Conservation (phyloP, 2,113 vertebrate genomes). For the Podarcis muralis region DNA sequence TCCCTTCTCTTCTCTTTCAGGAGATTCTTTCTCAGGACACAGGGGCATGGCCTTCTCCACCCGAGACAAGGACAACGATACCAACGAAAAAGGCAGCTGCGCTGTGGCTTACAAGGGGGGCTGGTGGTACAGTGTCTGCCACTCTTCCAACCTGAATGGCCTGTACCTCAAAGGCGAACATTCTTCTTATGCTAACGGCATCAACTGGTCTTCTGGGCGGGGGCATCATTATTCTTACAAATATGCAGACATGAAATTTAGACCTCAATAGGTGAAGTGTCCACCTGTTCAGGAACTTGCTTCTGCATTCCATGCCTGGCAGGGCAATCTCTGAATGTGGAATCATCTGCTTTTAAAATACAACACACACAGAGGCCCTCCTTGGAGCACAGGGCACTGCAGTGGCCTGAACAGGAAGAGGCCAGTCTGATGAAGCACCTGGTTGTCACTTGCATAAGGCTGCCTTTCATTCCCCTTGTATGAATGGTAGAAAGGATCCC, state of each 20-base stretch:
- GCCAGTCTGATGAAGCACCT: not conserved
- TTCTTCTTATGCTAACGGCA: conserved; percentile 29
- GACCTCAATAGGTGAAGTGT: conserved; percentile 13
- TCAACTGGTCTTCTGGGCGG: conserved; percentile 27
- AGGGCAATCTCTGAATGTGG: not conserved
- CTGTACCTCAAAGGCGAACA: conserved; percentile 60
- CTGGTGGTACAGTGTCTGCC: conserved; percentile 84
- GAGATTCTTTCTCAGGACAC: conserved; percentile 79
- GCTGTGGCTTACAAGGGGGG: conserved; percentile 77
- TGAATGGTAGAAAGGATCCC: too few relatives aligned
- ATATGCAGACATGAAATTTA: conserved; percentile 44
- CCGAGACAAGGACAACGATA: conserved; percentile 67
- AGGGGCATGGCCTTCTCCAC: conserved; percentile 73
- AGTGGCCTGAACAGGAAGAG: not conserved
- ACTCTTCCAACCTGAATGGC: conserved; percentile 82
- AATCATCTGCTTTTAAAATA: not conserved
- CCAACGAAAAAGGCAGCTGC: conserved; percentile 71
- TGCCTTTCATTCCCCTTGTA: not conserved
- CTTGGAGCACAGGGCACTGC: not conserved
- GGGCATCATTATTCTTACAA: conserved; percentile 43
- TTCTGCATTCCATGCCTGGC: not conserved
- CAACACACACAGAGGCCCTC: too few relatives aligned
- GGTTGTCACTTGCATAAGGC: not conserved
- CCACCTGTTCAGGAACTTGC: not conserved
- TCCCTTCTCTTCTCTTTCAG: conserved; percentile 47